These are phyloP conservation scores for Patella depressa DNA, from an alignment of 2,888 invertebrate genomes.

Conservation along the genomic window DNA sequence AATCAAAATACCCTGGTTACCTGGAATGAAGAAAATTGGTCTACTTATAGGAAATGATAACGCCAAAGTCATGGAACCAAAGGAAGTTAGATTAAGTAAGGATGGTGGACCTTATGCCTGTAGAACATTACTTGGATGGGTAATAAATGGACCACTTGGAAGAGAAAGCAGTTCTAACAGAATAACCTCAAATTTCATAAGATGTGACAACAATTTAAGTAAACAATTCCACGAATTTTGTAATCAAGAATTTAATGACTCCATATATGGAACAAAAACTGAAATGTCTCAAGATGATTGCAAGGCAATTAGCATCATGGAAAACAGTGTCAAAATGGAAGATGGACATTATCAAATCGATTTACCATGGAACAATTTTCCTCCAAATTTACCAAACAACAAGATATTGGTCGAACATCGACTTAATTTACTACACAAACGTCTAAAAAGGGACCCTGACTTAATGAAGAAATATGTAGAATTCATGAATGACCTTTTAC, in stretches of 20 bases:
- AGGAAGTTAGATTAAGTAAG: slow-evolving; percentile 6
- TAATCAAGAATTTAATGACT: slow-evolving; percentile 20
- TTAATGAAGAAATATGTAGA: slow-evolving; percentile 6
- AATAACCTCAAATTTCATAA: slow-evolving; percentile 14
- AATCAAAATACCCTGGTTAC: background rate
- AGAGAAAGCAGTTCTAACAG: background rate
- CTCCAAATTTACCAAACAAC: background rate
- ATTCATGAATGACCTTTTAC: slow-evolving; percentile 18
- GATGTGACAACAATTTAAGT: slow-evolving; percentile 84
- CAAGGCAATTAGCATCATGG: slow-evolving; percentile 17
- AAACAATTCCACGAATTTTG: slow-evolving; percentile 81
- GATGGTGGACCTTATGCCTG: slow-evolving; percentile 28
- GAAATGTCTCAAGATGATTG: slow-evolving; percentile 81
- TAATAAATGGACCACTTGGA: slow-evolving; percentile 27
- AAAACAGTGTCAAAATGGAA: background rate
- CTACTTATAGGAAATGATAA: slow-evolving; percentile 17
- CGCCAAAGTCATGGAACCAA: background rate
- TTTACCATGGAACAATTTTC: background rate
- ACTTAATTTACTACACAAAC: slow-evolving; percentile 1
- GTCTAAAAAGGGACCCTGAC: background rate
- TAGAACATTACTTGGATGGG: slow-evolving; percentile 27
- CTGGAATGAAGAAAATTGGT: background rate
- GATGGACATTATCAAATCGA: slow-evolving; percentile 22
- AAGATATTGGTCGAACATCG: background rate
- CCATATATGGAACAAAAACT: slow-evolving; percentile 83